These are phyloP conservation scores for Dasypolia templi DNA, from an alignment of 2,888 invertebrate species.

Conservation along the genomic window DNA sequence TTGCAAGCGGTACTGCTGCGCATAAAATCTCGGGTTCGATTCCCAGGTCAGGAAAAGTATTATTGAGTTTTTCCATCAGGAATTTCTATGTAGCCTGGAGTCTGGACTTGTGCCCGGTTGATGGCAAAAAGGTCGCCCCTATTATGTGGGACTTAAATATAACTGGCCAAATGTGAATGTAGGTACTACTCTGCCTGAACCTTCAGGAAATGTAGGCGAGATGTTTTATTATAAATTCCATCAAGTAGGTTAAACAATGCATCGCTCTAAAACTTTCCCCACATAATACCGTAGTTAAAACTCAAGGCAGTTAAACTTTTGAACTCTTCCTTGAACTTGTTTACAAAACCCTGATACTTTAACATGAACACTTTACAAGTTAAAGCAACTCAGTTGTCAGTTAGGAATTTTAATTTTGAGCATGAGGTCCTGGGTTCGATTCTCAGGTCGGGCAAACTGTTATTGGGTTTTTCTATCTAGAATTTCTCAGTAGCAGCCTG, in stretches of 20 bases:
- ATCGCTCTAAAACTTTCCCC: background rate
- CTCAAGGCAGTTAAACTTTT: conserved; percentile 53
- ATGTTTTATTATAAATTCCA: background rate
- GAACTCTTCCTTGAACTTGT: conserved; percentile 53
- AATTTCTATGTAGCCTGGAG: background rate
- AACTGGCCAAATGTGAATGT: background rate
- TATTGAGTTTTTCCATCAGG: background rate
- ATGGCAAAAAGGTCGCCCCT: background rate
- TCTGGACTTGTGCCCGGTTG: background rate
- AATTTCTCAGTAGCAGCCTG: too few species aligned
- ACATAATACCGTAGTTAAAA: conserved; percentile 52
- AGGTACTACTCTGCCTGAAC: background rate
- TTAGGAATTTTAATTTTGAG: conserved; percentile 66
- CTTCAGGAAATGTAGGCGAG: too few species aligned
- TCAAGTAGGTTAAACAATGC: conserved; percentile 35
- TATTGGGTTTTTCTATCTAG: too few species aligned
- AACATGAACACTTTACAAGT: conserved; percentile 61
- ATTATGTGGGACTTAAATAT: too few species aligned
- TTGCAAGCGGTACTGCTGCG: background rate
- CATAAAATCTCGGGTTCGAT: background rate
- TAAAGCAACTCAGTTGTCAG: conserved; percentile 49
- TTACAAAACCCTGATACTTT: conserved; percentile 61
- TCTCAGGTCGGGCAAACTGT: too few species aligned
- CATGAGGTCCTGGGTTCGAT: too few species aligned
- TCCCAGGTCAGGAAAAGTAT: background rate